Evolutionary conservation across 2,888 invertebrate species (phyloP), one percentile per base, ranked within the genome.

Genomic region (Perizoma affinitatum): DNA sequence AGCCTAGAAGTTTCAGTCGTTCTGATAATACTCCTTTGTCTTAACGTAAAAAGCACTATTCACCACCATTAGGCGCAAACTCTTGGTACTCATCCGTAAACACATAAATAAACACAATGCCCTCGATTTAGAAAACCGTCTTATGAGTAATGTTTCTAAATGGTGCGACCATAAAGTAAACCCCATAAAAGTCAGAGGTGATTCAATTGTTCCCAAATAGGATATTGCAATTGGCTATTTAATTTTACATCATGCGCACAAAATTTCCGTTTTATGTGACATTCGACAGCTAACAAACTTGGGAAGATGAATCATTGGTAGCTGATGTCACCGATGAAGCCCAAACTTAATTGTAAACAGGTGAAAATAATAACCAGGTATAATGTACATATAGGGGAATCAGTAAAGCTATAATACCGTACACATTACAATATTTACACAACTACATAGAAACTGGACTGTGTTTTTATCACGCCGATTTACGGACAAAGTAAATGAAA

Each of bases 381-480:
- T 38, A 38, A 52, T 54, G 44, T 52, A 63, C 55, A 60, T 63
- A 50, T 44, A 50, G 10, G 9, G 40, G 44, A 50, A 44, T 47
- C 51, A 61, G 50, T 50, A 34, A 52, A 49, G 10, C 41, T 72
- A 70, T 76, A 74, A 74, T 76, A 79, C 73, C 74, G 61, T 55
- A 54, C 22, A 22, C 22, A 22, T 22, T 22, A 22, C 69, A 72
- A 72, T 75, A 78, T 73, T 74, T 73, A 78, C 74, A 75, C 69
- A 74, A 78, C 74, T 72, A 72, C 57, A 73, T 71, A 72, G 68
- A 68, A 69, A 77, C 68, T 73, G 77, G 78, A 81, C 72, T 63
- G 75, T 74, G 80, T 70, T 84, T 83, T 82, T 78, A 84, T 85
- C 71, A 82, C 74, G 70, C 68, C 63, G 10, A 61, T 69, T 36